These are phyloP conservation scores for Peromyscus eremicus DNA, from an alignment of 2,797 vertebrate genomes.

Conservation along the genomic window DNA sequence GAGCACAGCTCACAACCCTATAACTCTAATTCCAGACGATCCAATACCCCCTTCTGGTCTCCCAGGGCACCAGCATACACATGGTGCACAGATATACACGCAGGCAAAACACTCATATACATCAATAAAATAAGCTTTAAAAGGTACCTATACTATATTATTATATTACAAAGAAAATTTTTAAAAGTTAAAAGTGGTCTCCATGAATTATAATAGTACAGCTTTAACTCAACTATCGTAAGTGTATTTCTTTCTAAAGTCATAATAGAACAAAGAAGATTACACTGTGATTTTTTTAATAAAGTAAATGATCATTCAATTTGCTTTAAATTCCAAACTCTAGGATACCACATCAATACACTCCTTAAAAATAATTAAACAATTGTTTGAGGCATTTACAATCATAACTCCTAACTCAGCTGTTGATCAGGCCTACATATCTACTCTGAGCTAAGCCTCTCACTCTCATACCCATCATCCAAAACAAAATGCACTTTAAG, in stretches of 20 bases:
- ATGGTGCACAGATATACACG: not conserved
- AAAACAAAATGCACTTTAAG: not conserved
- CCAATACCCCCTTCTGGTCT: not conserved
- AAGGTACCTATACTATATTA: not conserved
- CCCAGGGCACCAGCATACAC: not conserved
- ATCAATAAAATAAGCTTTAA: not conserved
- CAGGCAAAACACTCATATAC: not conserved
- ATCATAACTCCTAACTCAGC: not conserved
- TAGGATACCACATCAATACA: not conserved
- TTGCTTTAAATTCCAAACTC: conserved; percentile 42
- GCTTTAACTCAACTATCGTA: not conserved
- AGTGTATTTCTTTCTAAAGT: conserved; percentile 47
- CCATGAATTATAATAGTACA: not conserved
- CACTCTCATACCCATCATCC: not conserved
- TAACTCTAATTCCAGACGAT: not conserved
- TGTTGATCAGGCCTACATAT: not conserved
- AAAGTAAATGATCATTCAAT: conserved; percentile 45
- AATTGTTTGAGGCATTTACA: not conserved
- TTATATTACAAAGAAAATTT: not conserved
- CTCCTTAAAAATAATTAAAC: not conserved
- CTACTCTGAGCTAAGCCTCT: conserved; percentile 1
- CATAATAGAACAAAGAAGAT: conserved; percentile 30
- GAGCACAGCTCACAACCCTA: not conserved
- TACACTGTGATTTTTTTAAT: conserved; percentile 26
- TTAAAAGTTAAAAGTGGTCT: not conserved